Base-by-base conservation (phyloP, 1,140 invertebrate species). In the Drosophila melanica region DNA sequence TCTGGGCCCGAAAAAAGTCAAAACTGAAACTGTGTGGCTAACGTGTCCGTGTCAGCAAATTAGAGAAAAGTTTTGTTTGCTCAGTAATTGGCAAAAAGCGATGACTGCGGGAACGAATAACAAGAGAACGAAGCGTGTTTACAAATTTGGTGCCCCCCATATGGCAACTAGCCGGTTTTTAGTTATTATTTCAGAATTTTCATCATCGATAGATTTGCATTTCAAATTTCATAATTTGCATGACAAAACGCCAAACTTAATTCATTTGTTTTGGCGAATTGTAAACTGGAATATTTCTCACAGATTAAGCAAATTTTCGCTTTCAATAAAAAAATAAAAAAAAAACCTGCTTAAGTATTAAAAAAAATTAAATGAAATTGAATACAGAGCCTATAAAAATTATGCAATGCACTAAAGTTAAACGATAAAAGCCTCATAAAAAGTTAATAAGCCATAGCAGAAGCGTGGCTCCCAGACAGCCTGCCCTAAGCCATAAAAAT, bases 1-100 rank as follows among this genome's bases (percentile, higher is more conserved):
- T 27, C 27, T 0, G 27, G 27, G 27, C 27, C 27, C 27, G 1
- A 27, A 27, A 27, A 8, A 35, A 35, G 8, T 10, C 33, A 35
- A 35, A 10, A 30, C 69, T 35, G 54, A 30, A 69, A 57, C 35
- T 50, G 42, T 41, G 18, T 39, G 60, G 55, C 30, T 72, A 75
- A 75, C 79, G 81, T 79, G 71, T 63, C 71, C 57, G 71, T 69
- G 80, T 85, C 72, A 85, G 80, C 77, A 84, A 84, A 84, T 84
- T 84, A 85, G 80, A 84, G 80, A 84, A 85, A 79, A 79, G 63
- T 85, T 84, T 84, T 72, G 80, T 80, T 84, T 79, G 80, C 50
- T 66, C 72, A 84, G 80, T 84, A 84, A 84, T 84, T 84, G 80
- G 80, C 80, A 76, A 66, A 45, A 50, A 45, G 18, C 47, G 39